Evolutionary conservation across 2,113 vertebrate species (phyloP), one percentile per base, ranked within the genome.

Genomic region (Corythoichthys intestinalis): DNA sequence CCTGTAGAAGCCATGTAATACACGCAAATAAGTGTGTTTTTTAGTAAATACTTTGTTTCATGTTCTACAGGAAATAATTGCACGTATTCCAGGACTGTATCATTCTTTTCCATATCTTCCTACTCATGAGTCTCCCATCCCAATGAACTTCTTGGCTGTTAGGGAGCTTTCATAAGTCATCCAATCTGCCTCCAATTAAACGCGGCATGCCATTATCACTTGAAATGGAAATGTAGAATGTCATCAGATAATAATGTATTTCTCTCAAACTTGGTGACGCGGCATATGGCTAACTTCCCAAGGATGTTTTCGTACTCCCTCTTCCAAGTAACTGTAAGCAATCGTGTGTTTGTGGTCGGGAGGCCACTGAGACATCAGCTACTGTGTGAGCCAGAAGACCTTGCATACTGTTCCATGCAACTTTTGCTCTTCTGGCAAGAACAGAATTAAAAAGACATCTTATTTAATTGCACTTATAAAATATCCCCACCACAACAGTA

Each of bases 101-200:
- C 41, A 44, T 8, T 44, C 41, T 44, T 44, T 44, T 8, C 41
- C 41, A 44, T 44, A 44, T 44, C 41, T 28, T 28, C 20, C 20
- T 28, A 28, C 20, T 28, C 20, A 28, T 28, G 20, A 28, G 20
- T 28, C 20, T 44, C 41, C 41, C 41, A 44, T 8, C 41, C 41
- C 41, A 44, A 44, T 44, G 41, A 44, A 44, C 41, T 71, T 72
- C 66, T 72, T 6, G 81, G 74, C 78, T 90, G 86, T 89, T 91
- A 90, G 81, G 82, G 76, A 77, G 84, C 84, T 89, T 92, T 92
- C 89, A 90, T 90, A 90, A 88, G 81, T 71, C 83, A 90, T 91
- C 90, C 83, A 50, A 14, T 52, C 15, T 15, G 14, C 49, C 49
- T 44, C 41, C 41, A 44, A 44, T 44, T 44, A 44, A 44, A 44